phyloP scores from a whole-genome alignment of 2,888 invertebrate genomes.

The Copidosoma aretas region DNA sequence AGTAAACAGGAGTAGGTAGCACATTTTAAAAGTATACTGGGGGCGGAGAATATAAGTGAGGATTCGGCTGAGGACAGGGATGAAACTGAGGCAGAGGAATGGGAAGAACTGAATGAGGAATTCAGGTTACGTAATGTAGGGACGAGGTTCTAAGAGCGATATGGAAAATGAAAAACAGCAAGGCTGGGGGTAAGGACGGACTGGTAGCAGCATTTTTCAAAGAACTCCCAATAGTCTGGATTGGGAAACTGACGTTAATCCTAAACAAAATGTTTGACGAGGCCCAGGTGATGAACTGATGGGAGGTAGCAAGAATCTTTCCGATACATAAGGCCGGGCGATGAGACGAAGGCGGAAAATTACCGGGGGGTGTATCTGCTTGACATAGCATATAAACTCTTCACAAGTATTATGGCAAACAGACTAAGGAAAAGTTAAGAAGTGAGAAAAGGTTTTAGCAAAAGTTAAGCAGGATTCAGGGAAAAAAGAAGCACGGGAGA shows the following conservation, averaged over 20 bases:
- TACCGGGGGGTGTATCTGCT: constrained; percentile 1
- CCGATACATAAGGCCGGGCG: neutral
- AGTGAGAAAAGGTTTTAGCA: neutral
- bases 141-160: neutral
- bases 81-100: neutral
- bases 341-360: neutral
- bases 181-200: constrained; percentile 6
- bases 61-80: neutral
- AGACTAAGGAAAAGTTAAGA: neutral
- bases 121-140: too few species aligned
- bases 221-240: neutral
- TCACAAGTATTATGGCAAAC: neutral
- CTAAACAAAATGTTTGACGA: neutral
- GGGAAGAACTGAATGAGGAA: constrained; percentile 1
- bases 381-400: neutral
- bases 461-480: too few species aligned
- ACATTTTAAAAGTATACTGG: too few species aligned
- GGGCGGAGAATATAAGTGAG: neutral
- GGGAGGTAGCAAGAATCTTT: constrained; percentile 5
- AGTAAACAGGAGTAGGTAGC: neutral
- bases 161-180: neutral
- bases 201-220: neutral
- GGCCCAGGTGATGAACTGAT: neutral
- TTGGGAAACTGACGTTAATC: neutral
- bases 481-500: too few species aligned